Evolutionary conservation across 2,888 invertebrate species (phyloP).

Genomic region (Drosophila eohydei): DNA sequence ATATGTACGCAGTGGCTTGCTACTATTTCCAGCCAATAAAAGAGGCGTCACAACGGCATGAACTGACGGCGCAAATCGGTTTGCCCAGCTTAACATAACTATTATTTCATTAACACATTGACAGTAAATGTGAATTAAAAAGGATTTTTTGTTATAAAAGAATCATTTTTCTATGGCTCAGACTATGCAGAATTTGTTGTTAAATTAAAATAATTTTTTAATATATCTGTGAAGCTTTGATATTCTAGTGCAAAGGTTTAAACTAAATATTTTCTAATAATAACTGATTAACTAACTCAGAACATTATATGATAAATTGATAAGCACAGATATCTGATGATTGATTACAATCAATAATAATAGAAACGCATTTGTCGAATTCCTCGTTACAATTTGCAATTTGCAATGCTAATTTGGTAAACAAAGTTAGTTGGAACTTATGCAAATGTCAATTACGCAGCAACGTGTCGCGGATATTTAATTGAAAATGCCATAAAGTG

Average conservation of each 20-base stretch:
- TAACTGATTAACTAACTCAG: background rate
- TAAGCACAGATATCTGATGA: background rate
- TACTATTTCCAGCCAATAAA: constrained; percentile 33
- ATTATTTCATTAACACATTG: background rate
- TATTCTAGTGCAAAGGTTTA: too few species aligned
- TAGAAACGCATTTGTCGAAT: constrained; percentile 22
- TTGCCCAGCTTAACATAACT: background rate
- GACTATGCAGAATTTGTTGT: too few species aligned
- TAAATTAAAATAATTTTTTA: too few species aligned
- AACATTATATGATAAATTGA: background rate
- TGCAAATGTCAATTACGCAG: constrained; percentile 41
- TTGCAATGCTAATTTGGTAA: constrained; percentile 34
- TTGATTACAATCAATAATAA: constrained; percentile 15
- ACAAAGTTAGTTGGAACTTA: constrained; percentile 34
- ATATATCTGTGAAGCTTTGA: too few species aligned
- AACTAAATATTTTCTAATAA: background rate
- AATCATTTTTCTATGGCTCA: background rate
- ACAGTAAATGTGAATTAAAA: background rate
- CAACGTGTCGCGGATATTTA: constrained; percentile 33
- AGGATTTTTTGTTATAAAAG: background rate
- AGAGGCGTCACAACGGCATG: background rate
- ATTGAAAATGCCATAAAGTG: constrained; percentile 29
- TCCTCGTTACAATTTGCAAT: constrained; percentile 8
- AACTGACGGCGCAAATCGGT: background rate
- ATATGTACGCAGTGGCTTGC: constrained; percentile 4